Base-by-base conservation (phyloP, 92 coral and sea anemone species). In the Porites evermanni region DNA sequence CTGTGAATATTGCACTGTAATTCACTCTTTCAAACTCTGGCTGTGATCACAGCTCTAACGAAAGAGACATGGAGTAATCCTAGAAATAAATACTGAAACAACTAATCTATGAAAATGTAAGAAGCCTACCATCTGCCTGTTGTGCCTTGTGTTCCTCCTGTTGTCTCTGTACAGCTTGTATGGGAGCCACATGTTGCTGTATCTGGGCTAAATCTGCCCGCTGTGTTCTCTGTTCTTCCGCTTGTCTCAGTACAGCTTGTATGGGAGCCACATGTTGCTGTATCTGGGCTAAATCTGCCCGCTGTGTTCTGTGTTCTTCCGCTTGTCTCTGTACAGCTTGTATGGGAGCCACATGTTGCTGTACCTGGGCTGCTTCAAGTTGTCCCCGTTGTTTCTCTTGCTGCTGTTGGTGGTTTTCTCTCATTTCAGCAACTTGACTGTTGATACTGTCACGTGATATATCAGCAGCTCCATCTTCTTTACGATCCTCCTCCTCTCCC, bases 371-470 rank as follows among this genome's bases (percentile, higher is more conserved):
- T 65, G 26, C 12, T 18, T 32, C 58, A 24, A 53, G 61, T 51
- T 71, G 70, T 59, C 13, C 21, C 9, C 64, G 86, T 80, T 53
- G 52, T 13, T 81, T 32, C 0, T 12, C 19, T 71, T 53, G 74
- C 51, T 67, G 13, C 7, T 79, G 16, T 11, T 81, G 58, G 59
- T 56, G 56, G 67, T 19, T 20, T 47, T 82, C 51, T 16, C 74
- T 50, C 80, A 83, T 73, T 65, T 64, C 80, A 65, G 80, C 80
- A 51, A 73, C 53, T 51, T 64, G 72, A 21, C 63, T 66, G 60
- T 83, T 83, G 23, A 74, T 83, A 14, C n/a, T 83, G 29, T 83
- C 58, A 5, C 87, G 87, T 61, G 87, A 83, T 47, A 83, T 53
- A 24, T 44, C 87, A 64, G 44, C 44, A 5, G 53, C 86, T 16